phyloP scores from a whole-genome alignment of 2,888 invertebrate genomes.

The Schizotus pectinicornis region DNA sequence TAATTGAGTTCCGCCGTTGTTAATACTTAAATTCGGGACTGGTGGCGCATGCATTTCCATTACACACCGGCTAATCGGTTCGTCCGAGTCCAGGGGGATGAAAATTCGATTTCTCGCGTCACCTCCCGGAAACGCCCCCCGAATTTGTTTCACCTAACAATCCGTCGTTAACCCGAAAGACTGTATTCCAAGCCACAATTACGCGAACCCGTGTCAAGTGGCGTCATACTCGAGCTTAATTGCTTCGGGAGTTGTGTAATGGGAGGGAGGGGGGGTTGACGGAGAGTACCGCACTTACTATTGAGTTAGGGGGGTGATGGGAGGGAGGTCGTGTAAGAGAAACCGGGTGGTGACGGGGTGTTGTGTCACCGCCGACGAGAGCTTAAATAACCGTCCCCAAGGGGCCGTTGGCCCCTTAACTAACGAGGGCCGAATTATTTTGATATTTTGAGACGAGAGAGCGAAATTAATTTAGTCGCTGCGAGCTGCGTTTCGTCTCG shows the following conservation, averaged over 20 bases:
- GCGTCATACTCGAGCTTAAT: conserved; percentile 32
- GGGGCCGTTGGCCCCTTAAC: conserved; percentile 13
- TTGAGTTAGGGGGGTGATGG: conserved; percentile 17
- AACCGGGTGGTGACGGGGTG: conserved; percentile 11
- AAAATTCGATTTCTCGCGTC: conserved; percentile 7
- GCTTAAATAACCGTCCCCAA: conserved; percentile 6
- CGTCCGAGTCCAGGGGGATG: not conserved
- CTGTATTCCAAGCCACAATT: conserved; percentile 27
- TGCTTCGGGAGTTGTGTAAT: conserved; percentile 29
- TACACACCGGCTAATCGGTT: conserved; percentile 2
- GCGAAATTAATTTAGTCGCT: conserved; percentile 21
- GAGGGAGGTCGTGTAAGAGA: conserved; percentile 12
- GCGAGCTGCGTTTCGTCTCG: conserved; percentile 8
- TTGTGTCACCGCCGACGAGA: conserved; percentile 11
- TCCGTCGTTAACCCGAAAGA: conserved; percentile 22
- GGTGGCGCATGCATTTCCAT: conserved; percentile 18
- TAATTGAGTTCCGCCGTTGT: conserved; percentile 22
- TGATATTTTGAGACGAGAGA: conserved; percentile 15
- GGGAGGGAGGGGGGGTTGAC: conserved; percentile 15
- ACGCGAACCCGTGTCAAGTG: conserved; percentile 31
- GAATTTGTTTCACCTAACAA: conserved; percentile 10
- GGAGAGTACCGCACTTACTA: conserved; percentile 16
- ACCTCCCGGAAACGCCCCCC: not conserved
- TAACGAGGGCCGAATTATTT: conserved; percentile 22
- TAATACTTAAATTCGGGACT: conserved; percentile 22